These are phyloP conservation scores for Muscina levida DNA, from an alignment of 2,888 invertebrate genomes.

Conservation along the genomic window DNA sequence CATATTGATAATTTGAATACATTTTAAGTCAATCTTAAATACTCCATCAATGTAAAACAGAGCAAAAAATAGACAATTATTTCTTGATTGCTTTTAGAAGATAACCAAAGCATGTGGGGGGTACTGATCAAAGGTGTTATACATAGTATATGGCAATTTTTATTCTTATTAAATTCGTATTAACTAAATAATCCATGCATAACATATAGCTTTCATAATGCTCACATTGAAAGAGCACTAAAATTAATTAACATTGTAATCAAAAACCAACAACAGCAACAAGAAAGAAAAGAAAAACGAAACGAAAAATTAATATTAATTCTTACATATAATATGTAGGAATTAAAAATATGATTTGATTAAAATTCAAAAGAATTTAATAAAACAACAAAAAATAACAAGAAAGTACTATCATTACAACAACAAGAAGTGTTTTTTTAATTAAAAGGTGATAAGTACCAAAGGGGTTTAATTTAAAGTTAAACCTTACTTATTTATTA, in stretches of 20 bases:
- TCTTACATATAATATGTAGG: constrained; percentile 2
- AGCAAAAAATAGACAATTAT: neutral
- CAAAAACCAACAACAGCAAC: no score
- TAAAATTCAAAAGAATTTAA: constrained; percentile 28
- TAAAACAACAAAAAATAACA: neutral
- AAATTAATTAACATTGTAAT: constrained; percentile 27
- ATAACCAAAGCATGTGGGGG: constrained; percentile 12
- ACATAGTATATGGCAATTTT: constrained; percentile 4
- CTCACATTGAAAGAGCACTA: constrained; percentile 22
- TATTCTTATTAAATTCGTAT: constrained; percentile 28
- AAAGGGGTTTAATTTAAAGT: no score
- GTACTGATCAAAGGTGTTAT: neutral
- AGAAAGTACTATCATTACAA: constrained; percentile 25
- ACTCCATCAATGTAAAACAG: no score
- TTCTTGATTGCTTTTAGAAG: constrained; percentile 15
- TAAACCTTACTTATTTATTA: no score
- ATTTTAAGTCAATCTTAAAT: neutral
- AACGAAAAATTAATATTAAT: no score
- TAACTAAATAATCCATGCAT: neutral
- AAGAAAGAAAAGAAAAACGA: neutral
- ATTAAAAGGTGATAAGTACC: no score
- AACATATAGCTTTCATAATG: constrained; percentile 39
- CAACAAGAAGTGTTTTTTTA: neutral
- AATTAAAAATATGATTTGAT: constrained; percentile 1
- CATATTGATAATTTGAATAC: no score